These are phyloP conservation scores for Urocynchramus pylzowi DNA, from an alignment of 2,113 vertebrate genomes.

Conservation along the genomic window DNA sequence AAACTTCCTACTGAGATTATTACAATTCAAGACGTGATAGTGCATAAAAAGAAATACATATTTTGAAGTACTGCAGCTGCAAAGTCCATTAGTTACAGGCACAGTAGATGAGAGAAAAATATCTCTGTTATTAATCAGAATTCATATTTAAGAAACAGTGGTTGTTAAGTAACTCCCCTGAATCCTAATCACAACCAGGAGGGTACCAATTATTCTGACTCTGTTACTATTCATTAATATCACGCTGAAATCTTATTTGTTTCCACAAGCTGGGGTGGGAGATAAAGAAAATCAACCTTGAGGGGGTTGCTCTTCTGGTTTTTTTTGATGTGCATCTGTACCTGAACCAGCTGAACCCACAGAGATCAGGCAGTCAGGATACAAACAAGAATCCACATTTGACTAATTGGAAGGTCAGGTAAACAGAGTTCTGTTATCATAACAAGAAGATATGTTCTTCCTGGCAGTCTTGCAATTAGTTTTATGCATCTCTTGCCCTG, in stretches of 20 bases:
- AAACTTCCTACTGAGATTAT: not conserved
- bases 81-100: not conserved
- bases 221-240: slow-evolving; percentile 49
- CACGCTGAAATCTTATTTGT: slow-evolving; percentile 19
- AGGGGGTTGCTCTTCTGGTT: not conserved
- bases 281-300: not conserved
- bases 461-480: not conserved
- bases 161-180: slow-evolving; percentile 36
- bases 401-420: slow-evolving; percentile 48
- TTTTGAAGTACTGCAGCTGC: not conserved
- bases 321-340: not conserved
- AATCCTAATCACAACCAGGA: slow-evolving; percentile 39
- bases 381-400: not conserved
- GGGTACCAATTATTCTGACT: slow-evolving; percentile 51
- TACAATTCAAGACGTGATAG: not conserved
- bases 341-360: not conserved
- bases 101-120: not conserved
- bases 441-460: not conserved
- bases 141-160: slow-evolving; percentile 44
- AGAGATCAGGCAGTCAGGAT: not conserved
- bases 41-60: not conserved
- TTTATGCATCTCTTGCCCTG: not conserved
- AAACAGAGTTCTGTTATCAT: slow-evolving; percentile 19
- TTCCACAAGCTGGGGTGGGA: not conserved
- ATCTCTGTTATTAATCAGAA: slow-evolving; percentile 50